phyloP scores from a whole-genome alignment of 1,140 invertebrate genomes.

The Sarcophaga bullata region DNA sequence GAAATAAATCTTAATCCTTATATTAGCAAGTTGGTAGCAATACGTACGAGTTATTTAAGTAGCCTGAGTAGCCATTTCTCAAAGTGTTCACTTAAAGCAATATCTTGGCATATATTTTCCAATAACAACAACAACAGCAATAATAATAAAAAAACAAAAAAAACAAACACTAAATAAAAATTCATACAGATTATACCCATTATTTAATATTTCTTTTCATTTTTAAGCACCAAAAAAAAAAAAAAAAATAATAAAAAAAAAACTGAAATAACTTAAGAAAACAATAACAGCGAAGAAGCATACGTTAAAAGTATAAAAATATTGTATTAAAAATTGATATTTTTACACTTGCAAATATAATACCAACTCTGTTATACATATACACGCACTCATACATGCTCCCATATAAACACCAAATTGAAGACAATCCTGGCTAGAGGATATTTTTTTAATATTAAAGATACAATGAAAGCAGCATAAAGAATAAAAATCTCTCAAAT shows the following conservation, averaged over 20 bases:
- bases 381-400: not conserved
- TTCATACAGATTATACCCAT: slow-evolving; percentile 15
- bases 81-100: not conserved
- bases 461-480: not conserved
- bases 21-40: not conserved
- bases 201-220: not conserved
- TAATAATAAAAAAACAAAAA: not conserved
- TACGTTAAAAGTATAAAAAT: too few species aligned
- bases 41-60: not conserved
- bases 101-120: too few species aligned
- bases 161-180: slow-evolving; percentile 11
- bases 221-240: not conserved
- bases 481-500: not conserved
- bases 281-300: too few species aligned
- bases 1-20: not conserved
- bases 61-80: not conserved
- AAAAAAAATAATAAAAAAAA: not conserved
- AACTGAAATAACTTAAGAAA: not conserved
- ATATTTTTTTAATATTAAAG: slow-evolving; percentile 23
- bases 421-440: slow-evolving; percentile 6
- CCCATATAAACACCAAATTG: not conserved
- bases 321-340: slow-evolving; percentile 9
- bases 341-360: not conserved
- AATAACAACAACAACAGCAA: not conserved
- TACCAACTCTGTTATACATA: not conserved